Base-by-base conservation (phyloP, 2,113 vertebrate genomes). In the Columba livia region DNA sequence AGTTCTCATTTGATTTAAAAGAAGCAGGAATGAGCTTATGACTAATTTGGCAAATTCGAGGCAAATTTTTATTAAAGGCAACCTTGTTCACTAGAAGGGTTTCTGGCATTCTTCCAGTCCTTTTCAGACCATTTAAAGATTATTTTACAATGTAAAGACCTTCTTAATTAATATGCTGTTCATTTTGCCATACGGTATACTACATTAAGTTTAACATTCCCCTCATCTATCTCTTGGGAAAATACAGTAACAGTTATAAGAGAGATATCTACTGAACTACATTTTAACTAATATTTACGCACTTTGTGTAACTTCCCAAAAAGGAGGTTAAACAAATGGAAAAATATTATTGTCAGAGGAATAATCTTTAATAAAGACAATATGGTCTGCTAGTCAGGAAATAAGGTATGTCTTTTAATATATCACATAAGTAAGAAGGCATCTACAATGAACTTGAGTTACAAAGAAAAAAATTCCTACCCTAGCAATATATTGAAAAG, bases 341-440 rank as follows among this genome's bases (percentile, higher is more conserved):
- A 94, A 87, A 80, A 74, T 6, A 1, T 14, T 85, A 85, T 71
- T 93, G 77, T 74, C 88, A 87, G 70, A 90, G 70, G 81, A 95
- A 53, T 74, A 65, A 73, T 93, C 28, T 90, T 93, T 95, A 95
- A 48, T 89, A 92, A 94, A 79, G 44, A n/a, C 28, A 83, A 38
- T 54, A 92, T 73, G 75, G 36, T 88, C 73, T 92, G 57, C 40
- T 82, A 50, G 74, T 77, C 70, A 75, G 73, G 83, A 96, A 92
- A 89, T 75, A 73, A 67, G 77, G 29, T 72, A 28, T 82, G 9
- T 34, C 84, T 91, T 88, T 70, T 34, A 71, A 71, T 89, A 62
- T 80, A 65, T 69, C 58, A 23, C 31, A 54, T 62, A 89, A 89
- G 80, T 48, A 75, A 85, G 54, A 92, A 60, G 26, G 19, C 34